phyloP scores from a whole-genome alignment of 2,797 vertebrate species.

The Karalla daura region DNA sequence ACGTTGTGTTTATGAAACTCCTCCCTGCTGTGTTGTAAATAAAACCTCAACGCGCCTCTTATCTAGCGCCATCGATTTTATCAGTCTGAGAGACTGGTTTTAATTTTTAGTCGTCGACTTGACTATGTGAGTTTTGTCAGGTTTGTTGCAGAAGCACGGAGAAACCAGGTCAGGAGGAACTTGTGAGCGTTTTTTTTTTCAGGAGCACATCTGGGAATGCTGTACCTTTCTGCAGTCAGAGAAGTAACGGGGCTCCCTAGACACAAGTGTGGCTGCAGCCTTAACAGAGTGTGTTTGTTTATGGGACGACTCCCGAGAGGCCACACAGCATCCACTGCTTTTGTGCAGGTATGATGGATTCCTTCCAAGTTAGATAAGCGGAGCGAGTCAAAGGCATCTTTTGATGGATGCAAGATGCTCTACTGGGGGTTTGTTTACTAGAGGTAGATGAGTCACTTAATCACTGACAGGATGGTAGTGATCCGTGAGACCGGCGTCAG shows the following conservation, averaged over 20 bases:
- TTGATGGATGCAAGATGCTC: slow-evolving; percentile 79
- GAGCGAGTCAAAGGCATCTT: slow-evolving; percentile 59
- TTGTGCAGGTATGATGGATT: slow-evolving; percentile 74
- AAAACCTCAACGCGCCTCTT: neutral
- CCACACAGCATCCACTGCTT: slow-evolving; percentile 48
- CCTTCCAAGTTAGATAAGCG: slow-evolving; percentile 71
- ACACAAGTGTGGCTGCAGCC: slow-evolving; percentile 37
- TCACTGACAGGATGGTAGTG: slow-evolving; percentile 77
- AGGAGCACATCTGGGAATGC: slow-evolving; percentile 49
- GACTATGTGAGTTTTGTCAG: slow-evolving; percentile 15
- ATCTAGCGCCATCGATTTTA: neutral
- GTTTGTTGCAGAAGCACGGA: slow-evolving; percentile 24
- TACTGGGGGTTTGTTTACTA: slow-evolving; percentile 74
- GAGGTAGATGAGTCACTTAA: slow-evolving; percentile 80
- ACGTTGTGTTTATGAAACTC: slow-evolving; percentile 31
- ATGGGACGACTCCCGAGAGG: slow-evolving; percentile 50
- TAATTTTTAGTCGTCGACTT: slow-evolving; percentile 17
- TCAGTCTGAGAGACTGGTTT: neutral
- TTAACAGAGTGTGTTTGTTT: slow-evolving; percentile 69
- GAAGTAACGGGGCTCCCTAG: slow-evolving; percentile 22
- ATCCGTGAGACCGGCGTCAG: slow-evolving; percentile 69
- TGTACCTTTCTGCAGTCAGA: slow-evolving; percentile 29
- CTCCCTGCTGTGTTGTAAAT: neutral
- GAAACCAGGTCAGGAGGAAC: slow-evolving; percentile 55
- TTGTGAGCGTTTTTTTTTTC: slow-evolving; percentile 44